These are phyloP conservation scores for Notarius lentiginosus DNA, from an alignment of 2,113 vertebrate species.

Conservation along the genomic window DNA sequence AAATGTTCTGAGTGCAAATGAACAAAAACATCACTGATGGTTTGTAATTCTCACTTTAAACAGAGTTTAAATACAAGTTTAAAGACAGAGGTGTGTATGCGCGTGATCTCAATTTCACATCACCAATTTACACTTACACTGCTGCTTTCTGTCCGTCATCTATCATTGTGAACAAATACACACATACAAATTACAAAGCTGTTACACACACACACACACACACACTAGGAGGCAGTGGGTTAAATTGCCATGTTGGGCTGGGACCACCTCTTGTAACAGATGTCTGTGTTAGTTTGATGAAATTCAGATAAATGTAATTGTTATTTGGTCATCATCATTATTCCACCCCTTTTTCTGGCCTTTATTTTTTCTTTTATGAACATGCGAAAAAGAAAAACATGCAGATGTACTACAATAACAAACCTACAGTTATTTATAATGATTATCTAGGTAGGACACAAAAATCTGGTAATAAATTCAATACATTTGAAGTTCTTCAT, in stretches of 20 bases:
- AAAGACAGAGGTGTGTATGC: not conserved
- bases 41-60: not conserved
- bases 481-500: no score
- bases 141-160: constrained; percentile 2
- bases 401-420: not conserved
- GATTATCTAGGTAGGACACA: no score
- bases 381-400: not conserved
- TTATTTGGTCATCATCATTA: not conserved
- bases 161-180: not conserved
- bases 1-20: not conserved
- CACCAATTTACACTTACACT: constrained; percentile 15
- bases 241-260: not conserved
- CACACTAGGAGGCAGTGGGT: not conserved
- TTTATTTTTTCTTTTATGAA: not conserved
- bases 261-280: not conserved
- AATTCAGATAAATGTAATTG: not conserved
- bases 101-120: not conserved
- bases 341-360: not conserved
- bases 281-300: not conserved
- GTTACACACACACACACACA: not conserved
- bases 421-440: no score
- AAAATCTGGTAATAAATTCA: no score
- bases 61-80: not conserved
- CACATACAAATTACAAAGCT: not conserved
- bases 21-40: not conserved